Evolutionary conservation across 2,888 invertebrate genomes (phyloP).

Genomic region (Ichneumoninae sp.): DNA sequence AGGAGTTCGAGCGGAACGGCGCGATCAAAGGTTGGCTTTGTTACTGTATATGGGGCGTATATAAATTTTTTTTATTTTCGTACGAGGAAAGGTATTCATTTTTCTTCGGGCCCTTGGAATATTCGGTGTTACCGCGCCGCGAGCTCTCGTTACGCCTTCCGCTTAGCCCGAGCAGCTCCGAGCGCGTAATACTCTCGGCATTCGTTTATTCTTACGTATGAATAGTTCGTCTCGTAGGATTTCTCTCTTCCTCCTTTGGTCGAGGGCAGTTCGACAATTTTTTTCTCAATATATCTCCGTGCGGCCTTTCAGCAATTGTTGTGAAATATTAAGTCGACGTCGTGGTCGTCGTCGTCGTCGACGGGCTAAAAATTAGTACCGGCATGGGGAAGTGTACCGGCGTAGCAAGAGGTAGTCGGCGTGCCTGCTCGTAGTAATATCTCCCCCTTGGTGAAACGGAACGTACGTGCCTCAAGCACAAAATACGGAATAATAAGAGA

Average conservation of each 20-base stretch:
- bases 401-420: slow-evolving; percentile 28
- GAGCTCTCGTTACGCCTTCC: slow-evolving; percentile 29
- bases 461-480: slow-evolving; percentile 81
- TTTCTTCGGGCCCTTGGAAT: slow-evolving; percentile 24
- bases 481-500: slow-evolving; percentile 81
- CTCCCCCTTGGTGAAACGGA: slow-evolving; percentile 49
- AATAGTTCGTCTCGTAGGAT: background rate
- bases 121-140: slow-evolving; percentile 44
- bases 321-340: slow-evolving; percentile 31
- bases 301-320: slow-evolving; percentile 41
- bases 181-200: slow-evolving; percentile 20
- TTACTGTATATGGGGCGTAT: slow-evolving; percentile 4
- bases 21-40: slow-evolving; percentile 60
- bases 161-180: slow-evolving; percentile 4
- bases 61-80: background rate
- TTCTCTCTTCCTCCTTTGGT: slow-evolving; percentile 14
- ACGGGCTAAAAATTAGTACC: slow-evolving; percentile 2
- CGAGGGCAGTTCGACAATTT: background rate
- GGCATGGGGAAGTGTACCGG: slow-evolving; percentile 40
- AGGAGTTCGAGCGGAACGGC: slow-evolving; percentile 54
- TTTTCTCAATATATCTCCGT: slow-evolving; percentile 25
- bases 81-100: slow-evolving; percentile 9
- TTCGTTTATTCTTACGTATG: slow-evolving; percentile 35
- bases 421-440: slow-evolving; percentile 57
- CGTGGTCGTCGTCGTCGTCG: slow-evolving; percentile 29